Evolutionary conservation across 2,113 vertebrate species (phyloP).

Genomic region (Colaptes auratus): DNA sequence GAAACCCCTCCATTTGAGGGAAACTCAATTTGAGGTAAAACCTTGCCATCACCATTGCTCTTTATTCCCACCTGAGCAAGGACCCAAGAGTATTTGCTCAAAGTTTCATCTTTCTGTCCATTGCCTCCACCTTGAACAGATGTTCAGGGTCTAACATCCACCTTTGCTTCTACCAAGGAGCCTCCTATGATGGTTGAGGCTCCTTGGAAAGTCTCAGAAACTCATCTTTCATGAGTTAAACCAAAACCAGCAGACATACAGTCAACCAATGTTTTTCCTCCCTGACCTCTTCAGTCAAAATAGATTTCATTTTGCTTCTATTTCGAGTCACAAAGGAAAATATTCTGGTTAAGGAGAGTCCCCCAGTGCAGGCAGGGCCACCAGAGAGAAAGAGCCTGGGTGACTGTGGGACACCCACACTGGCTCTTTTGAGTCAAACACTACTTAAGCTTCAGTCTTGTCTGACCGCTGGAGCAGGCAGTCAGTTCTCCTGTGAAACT

Average conservation of each 20-base stretch:
- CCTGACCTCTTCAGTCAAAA: background rate
- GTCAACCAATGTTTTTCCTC: background rate
- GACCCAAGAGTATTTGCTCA: accelerated
- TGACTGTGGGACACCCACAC: accelerated
- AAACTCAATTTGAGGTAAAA: background rate
- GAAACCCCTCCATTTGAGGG: background rate
- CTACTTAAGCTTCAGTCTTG: background rate
- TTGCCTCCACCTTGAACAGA: accelerated
- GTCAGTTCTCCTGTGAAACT: background rate
- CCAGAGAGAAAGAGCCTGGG: background rate
- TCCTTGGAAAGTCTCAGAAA: background rate
- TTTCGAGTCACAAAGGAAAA: slow-evolving; percentile 28
- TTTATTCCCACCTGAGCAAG: background rate
- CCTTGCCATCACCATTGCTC: background rate
- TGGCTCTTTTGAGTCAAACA: background rate
- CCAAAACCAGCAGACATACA: background rate
- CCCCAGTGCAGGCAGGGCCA: accelerated
- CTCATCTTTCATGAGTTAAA: background rate
- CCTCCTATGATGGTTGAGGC: background rate
- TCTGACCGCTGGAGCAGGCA: background rate
- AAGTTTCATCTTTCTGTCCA: background rate
- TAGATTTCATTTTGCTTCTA: background rate
- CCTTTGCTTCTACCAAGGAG: background rate
- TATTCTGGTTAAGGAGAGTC: background rate
- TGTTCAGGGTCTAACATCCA: background rate